Conservation (phyloP, 2,113 vertebrate genomes). For the Chinchilla lanigera region DNA sequence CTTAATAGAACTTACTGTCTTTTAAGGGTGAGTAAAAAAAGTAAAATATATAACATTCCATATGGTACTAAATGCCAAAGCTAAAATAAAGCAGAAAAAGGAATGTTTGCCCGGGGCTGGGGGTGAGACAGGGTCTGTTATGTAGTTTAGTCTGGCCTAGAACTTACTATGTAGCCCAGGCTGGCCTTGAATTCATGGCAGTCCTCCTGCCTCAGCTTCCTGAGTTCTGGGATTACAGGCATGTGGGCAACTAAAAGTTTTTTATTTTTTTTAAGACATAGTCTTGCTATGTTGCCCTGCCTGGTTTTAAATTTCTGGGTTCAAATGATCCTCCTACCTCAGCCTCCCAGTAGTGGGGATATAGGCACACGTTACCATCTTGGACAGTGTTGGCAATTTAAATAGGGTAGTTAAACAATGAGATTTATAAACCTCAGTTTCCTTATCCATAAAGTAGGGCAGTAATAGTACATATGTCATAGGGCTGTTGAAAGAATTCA, state of each 20-base stretch:
- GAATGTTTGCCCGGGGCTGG: not conserved
- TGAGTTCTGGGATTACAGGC: not conserved
- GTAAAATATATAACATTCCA: not conserved
- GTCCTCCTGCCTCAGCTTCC: not conserved
- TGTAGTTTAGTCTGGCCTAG: not conserved
- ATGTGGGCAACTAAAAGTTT: not conserved
- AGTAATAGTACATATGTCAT: not conserved
- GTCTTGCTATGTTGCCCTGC: not conserved
- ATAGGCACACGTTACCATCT: not conserved
- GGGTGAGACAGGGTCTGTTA: not conserved
- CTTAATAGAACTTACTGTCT: not conserved
- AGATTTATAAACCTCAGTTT: slow-evolving; percentile 35
- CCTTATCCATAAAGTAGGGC: not conserved
- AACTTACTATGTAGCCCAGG: not conserved
- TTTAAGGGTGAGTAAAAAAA: not conserved
- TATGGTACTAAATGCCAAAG: not conserved
- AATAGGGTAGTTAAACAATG: not conserved
- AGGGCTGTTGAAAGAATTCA: slow-evolving; percentile 2
- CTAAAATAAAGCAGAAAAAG: slow-evolving; percentile 10
- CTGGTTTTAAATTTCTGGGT: not conserved
- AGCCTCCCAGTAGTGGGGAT: not conserved
- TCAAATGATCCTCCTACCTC: not conserved
- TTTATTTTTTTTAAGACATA: not conserved
- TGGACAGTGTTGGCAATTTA: not conserved
- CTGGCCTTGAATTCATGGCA: not conserved